Percentiles rank a stretch among this genome's conserved stretches.
Evolutionary conservation across 2,888 invertebrate species (phyloP).

Genomic region (Coleophora deauratella): DNA sequence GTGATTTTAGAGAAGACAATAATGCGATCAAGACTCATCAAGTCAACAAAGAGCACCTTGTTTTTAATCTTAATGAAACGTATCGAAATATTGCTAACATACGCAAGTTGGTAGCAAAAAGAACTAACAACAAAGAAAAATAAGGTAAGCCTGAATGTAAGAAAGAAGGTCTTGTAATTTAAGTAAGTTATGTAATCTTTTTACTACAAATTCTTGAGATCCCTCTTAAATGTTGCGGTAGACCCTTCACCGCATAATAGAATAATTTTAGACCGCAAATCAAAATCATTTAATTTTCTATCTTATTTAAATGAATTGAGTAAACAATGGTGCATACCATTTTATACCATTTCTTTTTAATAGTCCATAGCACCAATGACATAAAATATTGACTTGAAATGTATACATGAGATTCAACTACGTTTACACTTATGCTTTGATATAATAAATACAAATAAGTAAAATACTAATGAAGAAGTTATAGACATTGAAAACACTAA

Average conservation of each 20-base stretch:
- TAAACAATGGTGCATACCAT: neutral
- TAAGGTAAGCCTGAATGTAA: neutral
- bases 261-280: neutral
- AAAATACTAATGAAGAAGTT: too few species aligned
- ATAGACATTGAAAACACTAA: neutral
- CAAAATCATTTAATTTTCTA: neutral
- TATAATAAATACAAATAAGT: too few species aligned
- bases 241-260: neutral
- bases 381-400: too few species aligned
- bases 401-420: too few species aligned
- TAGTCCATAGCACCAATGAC: neutral
- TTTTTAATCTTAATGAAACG: too few species aligned
- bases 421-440: too few species aligned
- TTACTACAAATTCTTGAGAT: neutral
- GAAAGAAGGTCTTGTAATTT: neutral
- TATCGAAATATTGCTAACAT: too few species aligned
- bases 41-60: too few species aligned
- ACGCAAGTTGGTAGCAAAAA: too few species aligned
- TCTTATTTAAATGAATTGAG: neutral
- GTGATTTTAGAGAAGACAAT: too few species aligned
- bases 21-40: too few species aligned
- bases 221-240: neutral
- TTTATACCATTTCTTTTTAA: neutral
- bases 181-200: neutral
- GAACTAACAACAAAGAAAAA: neutral